These are phyloP conservation scores for Champsocephalus gunnari DNA, from an alignment of 2,797 vertebrate genomes.

Conservation along the genomic window DNA sequence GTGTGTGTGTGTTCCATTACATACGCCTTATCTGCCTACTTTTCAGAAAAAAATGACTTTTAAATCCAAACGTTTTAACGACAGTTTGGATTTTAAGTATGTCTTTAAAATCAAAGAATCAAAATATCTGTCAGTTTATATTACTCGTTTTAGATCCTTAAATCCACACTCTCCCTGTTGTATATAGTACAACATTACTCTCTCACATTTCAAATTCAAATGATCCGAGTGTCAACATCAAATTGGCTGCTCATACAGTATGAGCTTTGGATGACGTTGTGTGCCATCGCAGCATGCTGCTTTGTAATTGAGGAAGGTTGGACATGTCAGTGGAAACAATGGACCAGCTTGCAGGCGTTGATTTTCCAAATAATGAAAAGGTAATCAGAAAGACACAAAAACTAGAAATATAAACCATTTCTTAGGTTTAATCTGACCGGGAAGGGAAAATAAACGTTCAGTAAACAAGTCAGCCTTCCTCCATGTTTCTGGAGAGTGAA, in stretches of 20 bases:
- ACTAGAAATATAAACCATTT: no score
- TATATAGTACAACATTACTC: background rate
- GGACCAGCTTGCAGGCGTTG: no score
- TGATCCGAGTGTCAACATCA: background rate
- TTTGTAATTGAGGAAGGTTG: no score
- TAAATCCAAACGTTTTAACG: constrained; percentile 19
- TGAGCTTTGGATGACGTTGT: background rate
- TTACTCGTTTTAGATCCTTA: constrained; percentile 3
- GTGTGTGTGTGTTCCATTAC: constrained; percentile 8
- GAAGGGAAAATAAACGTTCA: no score
- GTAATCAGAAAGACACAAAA: no score
- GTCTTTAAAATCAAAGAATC: constrained; percentile 11
- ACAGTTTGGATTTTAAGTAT: constrained; percentile 29
- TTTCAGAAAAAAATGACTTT: constrained; percentile 36
- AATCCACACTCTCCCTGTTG: constrained; percentile 2
- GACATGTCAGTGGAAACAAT: no score
- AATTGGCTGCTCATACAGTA: background rate
- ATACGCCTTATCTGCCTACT: constrained; percentile 7
- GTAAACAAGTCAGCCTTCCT: no score
- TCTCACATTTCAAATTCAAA: background rate
- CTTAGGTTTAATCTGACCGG: no score
- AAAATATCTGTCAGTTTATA: constrained; percentile 17
- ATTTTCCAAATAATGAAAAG: no score
- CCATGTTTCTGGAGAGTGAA: no score
- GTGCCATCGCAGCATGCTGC: no score